Evolutionary conservation across 2,113 vertebrate species (phyloP), one percentile per base, ranked within the genome.

Genomic region (Callionymus lyra): DNA sequence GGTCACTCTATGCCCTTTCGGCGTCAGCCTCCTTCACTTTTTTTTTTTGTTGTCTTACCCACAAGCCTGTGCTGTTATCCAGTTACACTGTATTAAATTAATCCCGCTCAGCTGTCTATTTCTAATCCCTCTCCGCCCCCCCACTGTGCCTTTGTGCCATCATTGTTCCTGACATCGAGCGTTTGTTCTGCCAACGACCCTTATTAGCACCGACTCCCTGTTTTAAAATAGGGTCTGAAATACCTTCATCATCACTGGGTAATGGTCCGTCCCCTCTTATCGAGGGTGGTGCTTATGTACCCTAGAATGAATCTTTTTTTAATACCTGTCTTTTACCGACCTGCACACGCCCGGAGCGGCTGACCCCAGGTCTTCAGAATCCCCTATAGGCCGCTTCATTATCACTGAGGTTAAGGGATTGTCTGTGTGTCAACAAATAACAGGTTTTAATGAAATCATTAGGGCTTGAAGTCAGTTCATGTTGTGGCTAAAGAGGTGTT

Each of bases 81-180:
- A 45, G 69, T 67, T 60, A 56, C 41, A 16, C 40, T 13, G 13
- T 45, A 61, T 63, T 59, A 48, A 72, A 70, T 63, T 35, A 60
- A 72, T 73, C 55, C 57, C 59, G 34, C 56, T 61, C 53, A 52
- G 58, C 63, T 57, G 50, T 50, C 60, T 65, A 50, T 63, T 60
- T 52, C 56, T 49, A 42, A 38, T 55, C 18, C 40, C 18, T 8
- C 5, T 12, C 38, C 16, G 19, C 38, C 36, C 36, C 9, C 12
- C 38, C 38, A 9, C 38, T 11, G 12, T 19, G 38, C 36, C 11
- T 12, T 14, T 50, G 45, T 47, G 41, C 45, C 40, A 38, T 10
- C 11, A 1, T 15, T 31, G 42, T 50, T 47, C 31, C 43, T 62
- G 58, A 56, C 55, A 41, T 33, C 14, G 14, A 16, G 44, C 55